Conservation (phyloP, 64 coral and sea anemone species). For the Pachyseris speciosa region DNA sequence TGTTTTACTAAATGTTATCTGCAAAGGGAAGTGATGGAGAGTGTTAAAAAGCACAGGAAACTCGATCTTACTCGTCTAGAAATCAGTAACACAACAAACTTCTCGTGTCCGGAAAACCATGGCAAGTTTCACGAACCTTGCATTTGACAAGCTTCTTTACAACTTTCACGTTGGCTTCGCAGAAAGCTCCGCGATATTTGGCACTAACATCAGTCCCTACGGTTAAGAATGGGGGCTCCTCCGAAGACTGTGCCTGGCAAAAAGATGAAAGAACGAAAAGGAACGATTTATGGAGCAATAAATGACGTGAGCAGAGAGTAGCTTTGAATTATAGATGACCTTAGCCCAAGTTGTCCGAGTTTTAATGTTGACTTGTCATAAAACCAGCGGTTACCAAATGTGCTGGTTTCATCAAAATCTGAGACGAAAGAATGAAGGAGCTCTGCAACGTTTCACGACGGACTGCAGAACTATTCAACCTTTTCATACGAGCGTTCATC, state of each 20-base stretch:
- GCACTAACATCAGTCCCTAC: constrained; percentile 99
- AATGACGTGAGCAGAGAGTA: constrained; percentile 95
- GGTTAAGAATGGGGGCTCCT: constrained; percentile 94
- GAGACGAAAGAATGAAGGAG: background rate
- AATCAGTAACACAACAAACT: background rate
- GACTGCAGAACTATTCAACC: background rate
- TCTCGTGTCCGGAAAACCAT: background rate
- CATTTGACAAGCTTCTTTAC: constrained; percentile 99
- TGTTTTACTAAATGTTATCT: constrained; percentile 81
- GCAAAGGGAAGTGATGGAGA: background rate
- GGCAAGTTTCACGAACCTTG: constrained; percentile 77
- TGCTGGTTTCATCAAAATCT: constrained; percentile 32
- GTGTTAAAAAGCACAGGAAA: background rate
- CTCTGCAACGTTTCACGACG: background rate
- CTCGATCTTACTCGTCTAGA: background rate
- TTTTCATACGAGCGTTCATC: background rate
- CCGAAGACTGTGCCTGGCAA: constrained; percentile 86
- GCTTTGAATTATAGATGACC: constrained; percentile 99
- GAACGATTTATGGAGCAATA: constrained; percentile 64
- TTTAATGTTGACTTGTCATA: constrained; percentile 75
- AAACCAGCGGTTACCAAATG: constrained; percentile 63
- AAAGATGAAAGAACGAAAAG: constrained; percentile 58
- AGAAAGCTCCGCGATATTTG: constrained; percentile 99
- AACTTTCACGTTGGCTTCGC: constrained; percentile 98
- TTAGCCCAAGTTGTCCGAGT: constrained; percentile 44